phyloP scores from a whole-genome alignment of 2,113 vertebrate species.

The Callopanchax toddi region DNA sequence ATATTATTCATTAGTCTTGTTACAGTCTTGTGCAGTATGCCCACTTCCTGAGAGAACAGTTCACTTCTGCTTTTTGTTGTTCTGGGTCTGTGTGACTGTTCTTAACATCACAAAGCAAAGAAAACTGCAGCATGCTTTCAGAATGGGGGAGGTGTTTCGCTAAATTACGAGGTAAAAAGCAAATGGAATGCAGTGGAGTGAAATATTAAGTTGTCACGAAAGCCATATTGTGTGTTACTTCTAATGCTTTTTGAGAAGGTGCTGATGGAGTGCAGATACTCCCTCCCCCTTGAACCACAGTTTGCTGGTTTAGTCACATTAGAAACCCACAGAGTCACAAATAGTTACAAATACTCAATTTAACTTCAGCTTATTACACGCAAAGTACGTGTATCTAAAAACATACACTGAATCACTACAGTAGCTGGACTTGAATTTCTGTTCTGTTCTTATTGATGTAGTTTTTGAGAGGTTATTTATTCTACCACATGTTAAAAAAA shows the following conservation, averaged over 20 bases:
- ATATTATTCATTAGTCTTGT: neutral
- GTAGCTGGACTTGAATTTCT: constrained; percentile 1
- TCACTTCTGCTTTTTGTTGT: constrained; percentile 7
- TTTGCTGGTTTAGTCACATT: constrained; percentile 53
- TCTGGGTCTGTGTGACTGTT: neutral
- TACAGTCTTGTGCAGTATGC: constrained; percentile 3
- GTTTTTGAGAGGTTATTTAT: too few relatives aligned
- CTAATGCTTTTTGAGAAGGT: constrained; percentile 5
- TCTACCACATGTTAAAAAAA: too few relatives aligned
- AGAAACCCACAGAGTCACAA: constrained; percentile 41
- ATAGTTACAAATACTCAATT: constrained; percentile 7
- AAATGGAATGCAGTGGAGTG: neutral
- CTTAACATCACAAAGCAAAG: neutral
- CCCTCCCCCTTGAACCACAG: constrained; percentile 49
- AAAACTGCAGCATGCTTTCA: neutral
- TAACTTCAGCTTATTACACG: constrained; percentile 33
- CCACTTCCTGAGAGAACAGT: constrained; percentile 7
- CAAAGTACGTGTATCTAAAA: constrained; percentile 12
- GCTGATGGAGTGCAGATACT: constrained; percentile 37
- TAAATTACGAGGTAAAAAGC: neutral
- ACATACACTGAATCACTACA: constrained; percentile 26
- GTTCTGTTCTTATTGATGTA: too few relatives aligned
- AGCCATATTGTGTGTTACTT: constrained; percentile 13
- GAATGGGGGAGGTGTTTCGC: neutral
- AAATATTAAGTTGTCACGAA: constrained; percentile 10